Base-by-base conservation (phyloP, 92 coral and sea anemone genomes). In the Epizoanthus ramosus region DNA sequence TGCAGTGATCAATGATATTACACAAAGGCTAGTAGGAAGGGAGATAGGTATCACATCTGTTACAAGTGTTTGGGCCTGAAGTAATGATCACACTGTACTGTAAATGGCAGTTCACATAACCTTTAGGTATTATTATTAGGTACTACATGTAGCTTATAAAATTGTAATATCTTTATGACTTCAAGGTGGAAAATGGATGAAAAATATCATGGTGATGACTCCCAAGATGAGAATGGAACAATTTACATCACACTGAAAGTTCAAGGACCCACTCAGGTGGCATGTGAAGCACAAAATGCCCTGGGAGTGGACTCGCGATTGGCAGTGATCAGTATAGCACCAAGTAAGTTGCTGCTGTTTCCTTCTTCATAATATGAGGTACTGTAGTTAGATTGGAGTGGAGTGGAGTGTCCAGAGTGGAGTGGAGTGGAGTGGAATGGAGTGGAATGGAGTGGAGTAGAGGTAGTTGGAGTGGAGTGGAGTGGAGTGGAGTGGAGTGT, bases 251-350 rank as follows among this genome's bases (percentile, higher is more conserved):
- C 57, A 10, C 14, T 77, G 16, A 41, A 61, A 60, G 71, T 77
- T 45, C 8, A 21, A 57, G 41, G 63, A 60, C 82, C 10, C 6
- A 60, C 69, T 33, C 14, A 6, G 9, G 82, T 77, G 58, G 82
- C 82, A 13, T 77, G 82, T 19, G 63, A 60, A 60, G 82, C 82
- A 41, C 82, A 77, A 22, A 77, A 77, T 60, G 63, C 13, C 39
- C n/a, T 77, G 58, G 82, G 82, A 19, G 43, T 77, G 56, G 82
- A 77, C 65, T 77, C 82, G 24, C 41, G 82, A 61, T 18, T 23
- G 39, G 82, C 82, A 23, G 18, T 77, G 57, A 35, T 77, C 65
- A 65, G 21, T 21, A 12, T 77, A 31, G 16, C 19, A 60, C 59
- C 24, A 77, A 77, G 82, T 77, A 77, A 15, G 71, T 60, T 21